Evolutionary conservation across 1,140 invertebrate genomes (phyloP), one percentile per base, ranked within the genome.

Genomic region (Oedothorax gibbosus): DNA sequence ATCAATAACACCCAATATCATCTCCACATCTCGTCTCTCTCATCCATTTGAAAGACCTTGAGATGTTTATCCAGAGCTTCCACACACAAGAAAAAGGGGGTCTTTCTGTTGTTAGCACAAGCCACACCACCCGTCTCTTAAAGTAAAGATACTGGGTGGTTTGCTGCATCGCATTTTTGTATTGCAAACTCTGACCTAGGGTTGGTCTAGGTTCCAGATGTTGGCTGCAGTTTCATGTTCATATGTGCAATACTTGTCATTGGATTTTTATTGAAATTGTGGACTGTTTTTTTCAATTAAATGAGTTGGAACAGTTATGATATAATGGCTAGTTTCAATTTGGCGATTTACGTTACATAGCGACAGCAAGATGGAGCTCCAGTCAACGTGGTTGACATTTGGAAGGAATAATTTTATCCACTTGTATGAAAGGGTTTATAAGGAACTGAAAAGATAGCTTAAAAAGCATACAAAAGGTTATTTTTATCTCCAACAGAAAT

Each of bases 111-210:
- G 35, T 5, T 54, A 20, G 57, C 21, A 51, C 18, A 12, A 72
- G 56, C 72, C 14, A 53, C 51, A 54, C 73, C 80, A 54, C 57
- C 20, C 60, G 65, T 14, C 72, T 84, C 81, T 75, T 12, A 6
- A 2, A 0, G 15, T 11, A 9, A 4, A 75, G 81, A 84, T 51
- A 49, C 56, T 14, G 35, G 18, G 12, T 35, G 80, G 64, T 69
- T 35, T 56, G 5, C 5, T 8, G 35, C n/a, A 15, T 77, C 12
- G 53, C 18, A 60, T 20, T 53, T 50, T 20, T 79, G 76, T 73
- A 49, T 49, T 50, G 12, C 71, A 76, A 82, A 84, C 81, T 2
- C 81, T 84, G 56, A 18, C 81, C 81, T 84, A 84, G 81, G 18
- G 2, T 14, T 12, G 7, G 7, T 11, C 72, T 75, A 76, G 81